Evolutionary conservation across 2,888 invertebrate species (phyloP), one percentile per base, ranked within the genome.

Genomic region (Asteroscopus sphinx): DNA sequence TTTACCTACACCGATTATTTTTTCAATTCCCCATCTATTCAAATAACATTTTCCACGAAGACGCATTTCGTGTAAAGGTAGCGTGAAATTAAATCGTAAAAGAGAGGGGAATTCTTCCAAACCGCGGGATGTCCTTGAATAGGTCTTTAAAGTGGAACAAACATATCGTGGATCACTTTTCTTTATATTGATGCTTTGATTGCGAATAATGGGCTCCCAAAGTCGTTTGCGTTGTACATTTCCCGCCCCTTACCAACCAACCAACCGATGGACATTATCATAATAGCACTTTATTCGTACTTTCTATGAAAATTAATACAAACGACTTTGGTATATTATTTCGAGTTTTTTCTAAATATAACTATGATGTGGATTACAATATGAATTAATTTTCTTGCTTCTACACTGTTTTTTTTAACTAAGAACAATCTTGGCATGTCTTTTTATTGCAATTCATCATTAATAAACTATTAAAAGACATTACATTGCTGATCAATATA

Each of bases 271-370:
- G 55, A 53, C 59, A 74, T 74, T 74, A 72, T 52, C 75, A 74
- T 74, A 74, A 74, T 61, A 66, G 61, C 61, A 64, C 56, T 74
- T 77, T 69, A 69, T 79, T 62, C 57, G 63, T 54, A 75, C 76
- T 76, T 77, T 77, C 66, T 71, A 70, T 65, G 68, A 79, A 79
- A 79, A 78, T 79, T 76, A 79, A 78, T 79, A 78, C 73, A 73
- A 75, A 74, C 72, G 67, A 73, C 75, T 69, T 67, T 68, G 55
- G 62, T 66, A 65, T 68, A 66, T 17, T 59, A 62, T 40, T 28
- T 55, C 12, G 11, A 15, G 39, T 33, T 35, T 16, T 65, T 26
- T 47, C 12, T 48, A 45, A n/a, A 11, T 55, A 55, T 28, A 39
- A 61, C 33, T 49, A 28, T 11, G 7, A 26, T 42, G 39, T n/a